Evolutionary conservation across 2,113 vertebrate species (phyloP).

Genomic region (Zootoca vivipara): DNA sequence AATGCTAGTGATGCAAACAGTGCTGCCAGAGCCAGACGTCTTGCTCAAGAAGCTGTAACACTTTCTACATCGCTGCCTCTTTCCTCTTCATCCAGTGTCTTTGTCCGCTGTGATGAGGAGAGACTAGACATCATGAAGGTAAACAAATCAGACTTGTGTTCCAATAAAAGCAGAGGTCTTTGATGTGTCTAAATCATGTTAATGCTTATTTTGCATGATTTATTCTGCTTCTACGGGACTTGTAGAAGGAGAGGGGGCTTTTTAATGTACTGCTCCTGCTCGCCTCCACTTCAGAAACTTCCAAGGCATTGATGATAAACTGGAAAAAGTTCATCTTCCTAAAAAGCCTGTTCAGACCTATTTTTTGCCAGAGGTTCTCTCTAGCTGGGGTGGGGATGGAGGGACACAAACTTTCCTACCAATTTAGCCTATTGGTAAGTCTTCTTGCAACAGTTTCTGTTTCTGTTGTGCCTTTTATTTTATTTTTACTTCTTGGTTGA

Average conservation of each 20-base stretch:
- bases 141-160: conserved; percentile 9
- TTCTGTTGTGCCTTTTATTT: too few species aligned
- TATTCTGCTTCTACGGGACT: background rate
- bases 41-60: conserved; percentile 97
- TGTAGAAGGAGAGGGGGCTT: background rate
- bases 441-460: background rate
- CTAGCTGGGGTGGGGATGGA: background rate
- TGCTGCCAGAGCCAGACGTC: conserved; percentile 91
- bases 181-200: background rate
- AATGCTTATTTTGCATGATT: background rate
- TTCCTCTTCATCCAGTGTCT: conserved; percentile 95
- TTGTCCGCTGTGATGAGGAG: conserved; percentile 97
- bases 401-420: background rate
- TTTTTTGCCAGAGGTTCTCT: background rate
- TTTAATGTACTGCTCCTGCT: background rate
- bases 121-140: conserved; percentile 99
- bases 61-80: conserved; percentile 96
- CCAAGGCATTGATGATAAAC: background rate
- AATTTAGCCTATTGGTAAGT: background rate
- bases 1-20: conserved; percentile 96
- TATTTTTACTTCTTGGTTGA: background rate
- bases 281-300: background rate
- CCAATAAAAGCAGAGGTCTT: background rate
- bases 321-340: background rate
- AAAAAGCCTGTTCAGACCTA: background rate